These are phyloP conservation scores for Aphis gossypii DNA, from an alignment of 1,140 invertebrate genomes.

Conservation along the genomic window DNA sequence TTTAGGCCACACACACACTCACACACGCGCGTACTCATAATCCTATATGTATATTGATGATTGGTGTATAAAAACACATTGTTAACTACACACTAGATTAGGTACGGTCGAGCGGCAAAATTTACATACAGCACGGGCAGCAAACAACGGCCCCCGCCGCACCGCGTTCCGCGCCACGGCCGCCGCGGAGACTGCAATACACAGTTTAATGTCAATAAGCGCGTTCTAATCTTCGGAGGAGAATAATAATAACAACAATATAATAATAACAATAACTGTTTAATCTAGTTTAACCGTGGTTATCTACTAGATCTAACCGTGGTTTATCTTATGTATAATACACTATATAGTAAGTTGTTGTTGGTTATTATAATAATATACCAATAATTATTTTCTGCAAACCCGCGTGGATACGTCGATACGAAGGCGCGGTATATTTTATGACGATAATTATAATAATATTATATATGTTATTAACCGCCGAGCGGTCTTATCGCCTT, in stretches of 20 bases:
- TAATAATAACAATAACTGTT: too few species aligned
- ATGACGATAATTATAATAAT: too few species aligned
- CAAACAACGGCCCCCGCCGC: background rate
- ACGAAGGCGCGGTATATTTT: too few species aligned
- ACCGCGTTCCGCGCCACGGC: background rate
- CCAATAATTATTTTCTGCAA: background rate
- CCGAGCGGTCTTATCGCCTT: background rate
- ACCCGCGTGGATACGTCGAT: background rate
- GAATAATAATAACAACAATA: background rate
- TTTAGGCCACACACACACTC: background rate
- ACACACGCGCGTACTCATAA: background rate
- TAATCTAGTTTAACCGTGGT: background rate
- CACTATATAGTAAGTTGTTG: background rate
- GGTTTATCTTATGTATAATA: background rate
- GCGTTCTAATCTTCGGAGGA: background rate
- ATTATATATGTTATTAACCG: too few species aligned
- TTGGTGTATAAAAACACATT: slow-evolving; percentile 28
- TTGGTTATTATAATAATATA: background rate
- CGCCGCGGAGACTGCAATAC: background rate
- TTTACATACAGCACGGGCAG: slow-evolving; percentile 2
- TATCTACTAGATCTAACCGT: background rate
- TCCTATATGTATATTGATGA: background rate
- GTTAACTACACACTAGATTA: slow-evolving; percentile 32
- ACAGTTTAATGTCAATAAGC: background rate
- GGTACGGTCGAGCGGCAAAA: slow-evolving; percentile 15